Evolutionary conservation across 2,888 invertebrate species (phyloP).

Genomic region (Aspidiotus rigidus): DNA sequence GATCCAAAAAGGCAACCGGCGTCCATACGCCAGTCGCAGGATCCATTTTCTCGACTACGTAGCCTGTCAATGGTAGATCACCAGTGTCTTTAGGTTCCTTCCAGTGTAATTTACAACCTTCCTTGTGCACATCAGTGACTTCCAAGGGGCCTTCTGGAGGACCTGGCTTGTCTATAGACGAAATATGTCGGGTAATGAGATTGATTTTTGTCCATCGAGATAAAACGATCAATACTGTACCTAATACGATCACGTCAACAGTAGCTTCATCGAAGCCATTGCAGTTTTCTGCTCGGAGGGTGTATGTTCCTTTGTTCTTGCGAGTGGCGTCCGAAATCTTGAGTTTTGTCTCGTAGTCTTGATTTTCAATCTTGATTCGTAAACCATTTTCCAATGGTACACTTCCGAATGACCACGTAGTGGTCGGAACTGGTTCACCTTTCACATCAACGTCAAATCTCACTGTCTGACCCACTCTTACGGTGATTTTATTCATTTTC

Average conservation of each 20-base stretch:
- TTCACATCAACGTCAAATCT: conserved; percentile 88
- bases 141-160: conserved; percentile 88
- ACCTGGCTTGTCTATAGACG: conserved; percentile 62
- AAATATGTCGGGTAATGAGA: neutral
- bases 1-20: conserved; percentile 73
- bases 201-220: neutral
- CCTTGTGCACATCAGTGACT: conserved; percentile 80
- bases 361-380: conserved; percentile 70
- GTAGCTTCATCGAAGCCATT: conserved; percentile 90
- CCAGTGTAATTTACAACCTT: conserved; percentile 90
- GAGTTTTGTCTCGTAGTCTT: conserved; percentile 84
- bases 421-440: conserved; percentile 92
- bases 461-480: conserved; percentile 81
- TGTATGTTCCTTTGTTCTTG: conserved; percentile 81
- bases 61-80: conserved; percentile 80
- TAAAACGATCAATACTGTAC: conserved; percentile 41
- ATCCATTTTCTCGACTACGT: conserved; percentile 92
- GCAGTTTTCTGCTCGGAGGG: conserved; percentile 82
- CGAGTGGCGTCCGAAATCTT: conserved; percentile 69
- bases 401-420: conserved; percentile 66
- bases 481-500: conserved; percentile 75
- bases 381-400: conserved; percentile 58
- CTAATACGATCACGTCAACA: conserved; percentile 78
- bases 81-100: conserved; percentile 93
- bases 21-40: conserved; percentile 76